A percentile compares a stretch with the other conserved stretches of the same genome.
These are phyloP conservation scores for Phocides pigmalion DNA, from an alignment of 1,140 invertebrate genomes.

Conservation along the genomic window DNA sequence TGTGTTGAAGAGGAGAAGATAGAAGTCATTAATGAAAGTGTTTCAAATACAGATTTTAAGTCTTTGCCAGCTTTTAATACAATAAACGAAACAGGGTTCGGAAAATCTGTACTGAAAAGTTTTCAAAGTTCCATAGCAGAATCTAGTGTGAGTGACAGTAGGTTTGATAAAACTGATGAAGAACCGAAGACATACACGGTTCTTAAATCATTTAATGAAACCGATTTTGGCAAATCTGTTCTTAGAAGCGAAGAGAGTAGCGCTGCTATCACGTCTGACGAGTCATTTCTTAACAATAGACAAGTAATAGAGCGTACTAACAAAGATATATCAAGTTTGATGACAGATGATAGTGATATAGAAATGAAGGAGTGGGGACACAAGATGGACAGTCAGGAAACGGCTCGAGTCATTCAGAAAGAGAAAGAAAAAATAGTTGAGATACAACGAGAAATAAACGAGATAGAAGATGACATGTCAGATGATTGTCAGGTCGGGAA, in stretches of 20 bases:
- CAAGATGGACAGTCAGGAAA: conserved; percentile 45
- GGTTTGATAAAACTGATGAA: conserved; percentile 3
- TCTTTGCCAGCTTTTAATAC: conserved; percentile 44
- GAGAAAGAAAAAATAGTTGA: conserved; percentile 73
- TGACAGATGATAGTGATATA: conserved; percentile 70
- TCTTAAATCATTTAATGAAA: conserved; percentile 52
- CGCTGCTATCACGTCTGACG: conserved; percentile 43
- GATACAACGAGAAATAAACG: conserved; percentile 70
- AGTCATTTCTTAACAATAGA: conserved; percentile 35
- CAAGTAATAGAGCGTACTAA: conserved; percentile 19
- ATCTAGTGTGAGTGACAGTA: conserved; percentile 33
- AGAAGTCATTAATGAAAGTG: conserved; percentile 22
- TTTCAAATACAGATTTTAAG: conserved; percentile 35
- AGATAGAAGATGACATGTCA: conserved; percentile 66
- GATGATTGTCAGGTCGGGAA: conserved; percentile 47
- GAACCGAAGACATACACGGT: conserved; percentile 35
- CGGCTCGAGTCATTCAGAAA: conserved; percentile 62
- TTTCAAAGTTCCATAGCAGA: conserved; percentile 50
- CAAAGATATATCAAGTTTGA: conserved; percentile 57
- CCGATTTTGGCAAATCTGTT: conserved; percentile 59
- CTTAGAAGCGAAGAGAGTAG: conserved; percentile 45
- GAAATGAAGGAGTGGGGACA: conserved; percentile 58
- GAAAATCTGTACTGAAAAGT: conserved; percentile 55
- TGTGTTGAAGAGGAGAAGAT: conserved; percentile 32
- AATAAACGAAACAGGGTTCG: conserved; percentile 45